Base-by-base conservation (phyloP, 1,140 invertebrate species). In the Calliphora vicina region DNA sequence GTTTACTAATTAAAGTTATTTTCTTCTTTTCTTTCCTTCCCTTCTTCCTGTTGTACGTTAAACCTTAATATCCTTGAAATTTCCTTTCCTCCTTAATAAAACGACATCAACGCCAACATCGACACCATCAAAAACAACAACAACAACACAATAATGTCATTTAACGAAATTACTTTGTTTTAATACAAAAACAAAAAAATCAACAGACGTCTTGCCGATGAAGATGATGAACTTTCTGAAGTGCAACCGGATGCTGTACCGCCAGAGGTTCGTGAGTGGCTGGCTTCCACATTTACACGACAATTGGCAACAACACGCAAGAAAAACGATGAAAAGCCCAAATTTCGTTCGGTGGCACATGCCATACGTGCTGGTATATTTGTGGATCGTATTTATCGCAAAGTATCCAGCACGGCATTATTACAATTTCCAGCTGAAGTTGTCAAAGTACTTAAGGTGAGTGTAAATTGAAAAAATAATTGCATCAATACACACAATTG, bases 351-450 rank as follows among this genome's bases (percentile, higher is more conserved):
- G 71, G 98, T 99, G 81, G 98, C 98, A n/a, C 97, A 99, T 89
- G 98, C 97, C 83, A 99, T 99, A 86, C 93, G 98, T 17, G 98
- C 98, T 1, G 98, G 98, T 26, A 98, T 99, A 86, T 98, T 99
- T 92, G 98, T 99, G 85, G 98, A 99, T 91, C 94, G 97, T 86
- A 98, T 99, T 88, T 99, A 98, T 91, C 93, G 97, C 85, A 93
- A 96, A 84, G 95, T 98, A 84, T 96, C 95, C 85, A 97, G 94
- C 88, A 94, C 96, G 2, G 94, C 95, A 23, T 93, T 97, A 15
- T 95, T 96, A 93, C 96, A 97, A 91, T 97, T 99, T 90, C 97
- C 97, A 20, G 93, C 95, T 57, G 96, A 98, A 90, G 96, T 98
- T 82, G 94, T 96, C 29, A 93, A 94, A 91, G 93, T 97, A 83